Conservation (phyloP, 2,797 vertebrate species). For the Psittacula echo region DNA sequence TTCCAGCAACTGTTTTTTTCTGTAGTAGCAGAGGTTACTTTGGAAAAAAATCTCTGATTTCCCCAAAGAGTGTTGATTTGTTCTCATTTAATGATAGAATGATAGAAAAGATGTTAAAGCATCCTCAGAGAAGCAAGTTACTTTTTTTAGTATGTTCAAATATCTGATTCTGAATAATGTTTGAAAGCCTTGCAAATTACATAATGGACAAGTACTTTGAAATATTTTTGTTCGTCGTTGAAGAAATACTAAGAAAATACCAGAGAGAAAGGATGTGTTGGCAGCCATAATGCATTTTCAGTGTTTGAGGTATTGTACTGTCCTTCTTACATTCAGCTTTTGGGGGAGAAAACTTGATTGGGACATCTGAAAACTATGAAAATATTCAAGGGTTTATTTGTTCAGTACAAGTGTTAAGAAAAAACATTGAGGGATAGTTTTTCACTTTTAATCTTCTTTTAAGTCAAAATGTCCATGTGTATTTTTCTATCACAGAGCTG, state of each 20-base stretch:
- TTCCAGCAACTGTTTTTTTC: not conserved
- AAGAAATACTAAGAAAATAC: not conserved
- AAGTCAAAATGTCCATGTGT: not conserved
- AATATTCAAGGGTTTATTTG: not conserved
- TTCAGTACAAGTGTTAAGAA: not conserved
- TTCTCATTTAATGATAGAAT: conserved; percentile 1
- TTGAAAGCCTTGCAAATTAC: not conserved
- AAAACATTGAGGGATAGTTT: not conserved
- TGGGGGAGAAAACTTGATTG: not conserved
- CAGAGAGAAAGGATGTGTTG: not conserved
- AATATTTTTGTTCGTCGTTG: not conserved
- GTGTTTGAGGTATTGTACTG: not conserved
- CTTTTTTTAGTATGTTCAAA: not conserved
- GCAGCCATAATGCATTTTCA: not conserved
- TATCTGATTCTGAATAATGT: not conserved
- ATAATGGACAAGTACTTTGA: not conserved
- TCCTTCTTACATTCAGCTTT: not conserved
- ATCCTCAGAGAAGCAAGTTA: not conserved
- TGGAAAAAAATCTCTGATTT: not conserved
- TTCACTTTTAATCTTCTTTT: not conserved
- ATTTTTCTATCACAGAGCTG: not conserved
- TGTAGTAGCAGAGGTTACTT: not conserved
- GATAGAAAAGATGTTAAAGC: not conserved
- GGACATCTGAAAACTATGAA: not conserved
- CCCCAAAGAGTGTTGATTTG: not conserved